Conservation (phyloP, 92 coral and sea anemone species). For the Pocillopora meandrina region DNA sequence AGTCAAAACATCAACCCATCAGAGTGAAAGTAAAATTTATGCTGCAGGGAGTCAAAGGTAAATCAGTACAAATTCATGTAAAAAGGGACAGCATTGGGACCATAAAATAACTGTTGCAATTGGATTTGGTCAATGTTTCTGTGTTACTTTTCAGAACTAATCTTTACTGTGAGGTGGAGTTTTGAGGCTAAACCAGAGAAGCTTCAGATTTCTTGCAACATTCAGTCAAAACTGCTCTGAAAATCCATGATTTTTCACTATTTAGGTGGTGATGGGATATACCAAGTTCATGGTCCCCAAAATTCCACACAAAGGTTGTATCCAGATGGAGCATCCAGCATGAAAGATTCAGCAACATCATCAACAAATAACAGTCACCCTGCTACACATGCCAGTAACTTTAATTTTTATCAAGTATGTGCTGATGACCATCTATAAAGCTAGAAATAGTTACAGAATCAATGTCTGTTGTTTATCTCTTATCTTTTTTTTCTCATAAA, state of each 20-base stretch:
- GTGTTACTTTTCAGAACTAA: too few species aligned
- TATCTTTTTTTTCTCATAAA: too few species aligned
- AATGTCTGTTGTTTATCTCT: too few species aligned
- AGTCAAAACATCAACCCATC: too few species aligned
- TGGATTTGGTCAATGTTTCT: too few species aligned
- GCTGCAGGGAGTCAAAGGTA: too few species aligned
- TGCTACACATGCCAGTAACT: neutral
- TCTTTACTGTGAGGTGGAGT: too few species aligned
- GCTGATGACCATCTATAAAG: neutral
- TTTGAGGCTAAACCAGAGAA: conserved; percentile 21
- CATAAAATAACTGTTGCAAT: too few species aligned
- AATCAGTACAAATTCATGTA: too few species aligned
- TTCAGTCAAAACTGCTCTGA: neutral
- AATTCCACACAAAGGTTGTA: neutral
- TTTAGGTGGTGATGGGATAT: conserved; percentile 14
- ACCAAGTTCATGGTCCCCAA: neutral
- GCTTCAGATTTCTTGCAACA: conserved; percentile 7
- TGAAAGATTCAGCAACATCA: neutral
- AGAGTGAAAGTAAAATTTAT: too few species aligned
- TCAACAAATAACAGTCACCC: neutral
- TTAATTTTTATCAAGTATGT: neutral
- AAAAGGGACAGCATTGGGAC: too few species aligned
- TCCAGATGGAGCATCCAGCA: neutral
- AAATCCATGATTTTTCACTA: neutral
- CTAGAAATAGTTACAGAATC: too few species aligned